Conservation (phyloP, 2,113 vertebrate species). For the Rousettus leschenaultii region DNA sequence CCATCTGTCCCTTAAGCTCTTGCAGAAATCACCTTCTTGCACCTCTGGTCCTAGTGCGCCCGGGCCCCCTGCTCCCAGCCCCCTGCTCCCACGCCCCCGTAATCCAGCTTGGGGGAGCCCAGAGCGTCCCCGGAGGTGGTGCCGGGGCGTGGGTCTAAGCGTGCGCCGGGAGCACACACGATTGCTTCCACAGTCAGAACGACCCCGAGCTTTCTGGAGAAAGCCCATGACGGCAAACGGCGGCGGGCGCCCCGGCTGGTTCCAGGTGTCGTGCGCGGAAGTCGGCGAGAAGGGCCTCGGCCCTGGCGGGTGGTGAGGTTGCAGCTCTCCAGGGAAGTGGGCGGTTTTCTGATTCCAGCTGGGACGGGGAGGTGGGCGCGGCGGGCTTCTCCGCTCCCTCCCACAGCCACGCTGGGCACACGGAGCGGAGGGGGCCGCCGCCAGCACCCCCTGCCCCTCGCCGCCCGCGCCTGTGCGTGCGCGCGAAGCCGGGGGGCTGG, state of each 20-base stretch:
- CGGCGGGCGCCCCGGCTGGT: too few species aligned
- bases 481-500: not conserved
- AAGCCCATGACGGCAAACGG: not conserved
- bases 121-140: not conserved
- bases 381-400: not conserved
- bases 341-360: not conserved
- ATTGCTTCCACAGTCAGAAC: not conserved
- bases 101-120: not conserved
- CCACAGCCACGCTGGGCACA: rapidly evolving
- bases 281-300: not conserved
- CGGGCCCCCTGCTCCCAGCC: too few species aligned
- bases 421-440: not conserved
- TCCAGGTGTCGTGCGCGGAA: not conserved
- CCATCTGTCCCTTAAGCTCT: too few species aligned
- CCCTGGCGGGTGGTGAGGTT: rapidly evolving
- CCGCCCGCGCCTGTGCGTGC: not conserved
- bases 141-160: rapidly evolving
- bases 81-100: not conserved
- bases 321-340: not conserved
- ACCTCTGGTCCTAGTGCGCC: not conserved
- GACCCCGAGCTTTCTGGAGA: not conserved
- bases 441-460: not conserved
- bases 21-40: not conserved
- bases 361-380: not conserved
- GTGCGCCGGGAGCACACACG: rapidly evolving